Percentiles rank a stretch among this genome's conserved stretches.
Evolutionary conservation across 2,797 vertebrate genomes (phyloP).

Genomic region (Enoplosus armatus): DNA sequence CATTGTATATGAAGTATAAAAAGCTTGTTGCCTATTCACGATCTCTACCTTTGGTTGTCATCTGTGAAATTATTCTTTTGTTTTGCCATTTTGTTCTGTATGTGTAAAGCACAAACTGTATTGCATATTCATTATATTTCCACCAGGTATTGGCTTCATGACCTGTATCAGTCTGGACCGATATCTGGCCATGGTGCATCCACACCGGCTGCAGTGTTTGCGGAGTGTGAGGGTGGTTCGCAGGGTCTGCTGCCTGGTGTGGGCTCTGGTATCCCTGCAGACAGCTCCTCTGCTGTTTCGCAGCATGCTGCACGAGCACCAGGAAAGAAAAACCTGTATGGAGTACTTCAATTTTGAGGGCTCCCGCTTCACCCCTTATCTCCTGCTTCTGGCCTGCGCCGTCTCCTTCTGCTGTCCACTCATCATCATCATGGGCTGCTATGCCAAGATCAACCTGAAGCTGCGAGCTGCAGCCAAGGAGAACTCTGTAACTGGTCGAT

Average conservation of each 20-base stretch:
- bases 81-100: neutral
- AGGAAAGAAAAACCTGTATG: constrained; percentile 86
- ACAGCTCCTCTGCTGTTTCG: constrained; percentile 83
- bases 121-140: constrained; percentile 1
- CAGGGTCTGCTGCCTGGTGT: constrained; percentile 81
- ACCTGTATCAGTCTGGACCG: constrained; percentile 90
- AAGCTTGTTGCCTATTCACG: neutral
- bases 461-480: constrained; percentile 82
- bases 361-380: constrained; percentile 71
- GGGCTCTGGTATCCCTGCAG: constrained; percentile 85
- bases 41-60: neutral
- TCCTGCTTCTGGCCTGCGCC: constrained; percentile 82
- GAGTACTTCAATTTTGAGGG: constrained; percentile 86
- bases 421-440: constrained; percentile 87
- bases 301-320: constrained; percentile 71
- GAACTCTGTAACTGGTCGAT: constrained; percentile 78
- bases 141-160: constrained; percentile 89
- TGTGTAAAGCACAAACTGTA: neutral
- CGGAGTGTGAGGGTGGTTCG: constrained; percentile 77
- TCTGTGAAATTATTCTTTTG: neutral
- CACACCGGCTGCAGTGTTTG: constrained; percentile 76
- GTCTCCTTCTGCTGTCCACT: constrained; percentile 86
- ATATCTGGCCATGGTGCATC: constrained; percentile 88
- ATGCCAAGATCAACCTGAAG: constrained; percentile 85
- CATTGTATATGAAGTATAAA: neutral